A percentile compares a stretch with the other conserved stretches of the same genome.
Evolutionary conservation across 2,797 vertebrate genomes (phyloP).

Genomic region (Lacerta bilineata): DNA sequence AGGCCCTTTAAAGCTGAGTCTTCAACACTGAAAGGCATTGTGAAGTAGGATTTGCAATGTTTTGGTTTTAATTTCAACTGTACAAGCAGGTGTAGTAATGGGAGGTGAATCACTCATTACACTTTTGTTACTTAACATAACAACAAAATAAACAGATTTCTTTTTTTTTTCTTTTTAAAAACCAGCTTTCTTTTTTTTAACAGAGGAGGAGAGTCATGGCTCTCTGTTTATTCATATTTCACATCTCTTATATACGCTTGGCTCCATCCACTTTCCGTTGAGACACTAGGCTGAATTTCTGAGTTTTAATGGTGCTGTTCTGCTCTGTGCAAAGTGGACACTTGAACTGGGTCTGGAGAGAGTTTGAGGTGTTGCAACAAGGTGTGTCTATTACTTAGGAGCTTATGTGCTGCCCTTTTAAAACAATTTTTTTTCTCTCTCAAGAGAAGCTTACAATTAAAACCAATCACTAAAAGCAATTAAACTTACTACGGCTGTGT

Average conservation of each 20-base stretch:
- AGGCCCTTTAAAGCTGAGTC: slow-evolving; percentile 79
- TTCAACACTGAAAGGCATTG: slow-evolving; percentile 86
- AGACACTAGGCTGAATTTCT: too few species aligned
- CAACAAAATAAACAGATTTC: slow-evolving; percentile 32
- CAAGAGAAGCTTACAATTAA: too few species aligned
- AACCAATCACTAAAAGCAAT: too few species aligned
- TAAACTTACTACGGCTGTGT: too few species aligned
- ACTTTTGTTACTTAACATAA: slow-evolving; percentile 80
- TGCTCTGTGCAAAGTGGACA: neutral
- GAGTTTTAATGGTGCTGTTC: too few species aligned
- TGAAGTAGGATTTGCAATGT: slow-evolving; percentile 92
- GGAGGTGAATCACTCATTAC: slow-evolving; percentile 83
- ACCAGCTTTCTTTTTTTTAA: slow-evolving; percentile 23
- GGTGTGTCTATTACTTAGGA: too few species aligned
- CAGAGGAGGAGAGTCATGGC: neutral
- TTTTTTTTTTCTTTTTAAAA: neutral
- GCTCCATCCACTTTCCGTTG: too few species aligned
- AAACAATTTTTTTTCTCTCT: too few species aligned
- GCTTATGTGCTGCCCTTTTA: too few species aligned
- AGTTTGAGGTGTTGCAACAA: neutral
- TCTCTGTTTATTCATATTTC: neutral
- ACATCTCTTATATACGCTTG: neutral
- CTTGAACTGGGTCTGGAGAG: neutral
- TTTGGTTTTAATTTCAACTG: slow-evolving; percentile 91
- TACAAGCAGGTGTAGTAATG: slow-evolving; percentile 90